Conservation (phyloP, 2,797 vertebrate genomes). For the Chloroceryle amazona region DNA sequence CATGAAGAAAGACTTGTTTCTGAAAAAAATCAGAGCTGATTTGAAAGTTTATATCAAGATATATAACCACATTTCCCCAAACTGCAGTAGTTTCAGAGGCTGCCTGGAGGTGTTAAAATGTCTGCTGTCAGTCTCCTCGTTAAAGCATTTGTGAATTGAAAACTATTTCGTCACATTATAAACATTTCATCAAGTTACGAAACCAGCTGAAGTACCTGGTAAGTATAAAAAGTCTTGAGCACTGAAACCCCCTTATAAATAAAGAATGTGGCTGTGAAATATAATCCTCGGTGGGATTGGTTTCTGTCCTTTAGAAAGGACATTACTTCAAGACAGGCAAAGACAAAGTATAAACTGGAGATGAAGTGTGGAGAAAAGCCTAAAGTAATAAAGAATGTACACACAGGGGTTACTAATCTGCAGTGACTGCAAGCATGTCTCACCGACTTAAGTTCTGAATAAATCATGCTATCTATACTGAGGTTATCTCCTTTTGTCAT, state of each 20-base stretch:
- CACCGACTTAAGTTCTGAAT: constrained; percentile 46
- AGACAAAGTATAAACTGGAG: constrained; percentile 18
- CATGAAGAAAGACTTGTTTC: not conserved
- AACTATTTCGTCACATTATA: constrained; percentile 25
- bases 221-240: constrained; percentile 15
- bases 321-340: not conserved
- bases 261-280: constrained; percentile 63
- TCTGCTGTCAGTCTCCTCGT: not conserved
- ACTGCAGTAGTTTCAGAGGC: not conserved
- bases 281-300: constrained; percentile 21
- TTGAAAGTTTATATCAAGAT: constrained; percentile 2
- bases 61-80: not conserved
- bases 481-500: constrained; percentile 62
- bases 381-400: constrained; percentile 58
- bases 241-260: constrained; percentile 50
- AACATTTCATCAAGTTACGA: constrained; percentile 29
- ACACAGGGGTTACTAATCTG: constrained; percentile 28
- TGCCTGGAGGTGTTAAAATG: not conserved
- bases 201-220: not conserved
- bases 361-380: constrained; percentile 23
- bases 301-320: constrained; percentile 46
- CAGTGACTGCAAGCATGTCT: not conserved
- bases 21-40: not conserved
- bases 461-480: constrained; percentile 60
- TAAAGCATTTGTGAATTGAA: constrained; percentile 31